Evolutionary conservation across 2,888 invertebrate species (phyloP).

Genomic region (Papilio gigon): DNA sequence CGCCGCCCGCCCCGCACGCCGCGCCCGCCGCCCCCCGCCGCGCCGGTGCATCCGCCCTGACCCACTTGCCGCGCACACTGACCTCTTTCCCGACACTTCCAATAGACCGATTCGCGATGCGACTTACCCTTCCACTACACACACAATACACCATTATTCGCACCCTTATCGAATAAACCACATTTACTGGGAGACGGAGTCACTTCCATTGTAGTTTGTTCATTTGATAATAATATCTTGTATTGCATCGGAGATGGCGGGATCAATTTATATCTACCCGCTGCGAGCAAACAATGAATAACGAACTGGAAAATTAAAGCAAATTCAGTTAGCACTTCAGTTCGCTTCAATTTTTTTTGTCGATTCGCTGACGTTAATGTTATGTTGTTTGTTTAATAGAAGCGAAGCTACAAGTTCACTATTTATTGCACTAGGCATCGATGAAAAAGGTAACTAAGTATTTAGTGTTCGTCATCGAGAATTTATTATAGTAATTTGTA

Average conservation of each 20-base stretch:
- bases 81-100: constrained; percentile 53
- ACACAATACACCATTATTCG: constrained; percentile 46
- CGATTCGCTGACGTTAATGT: constrained; percentile 32
- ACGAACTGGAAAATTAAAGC: constrained; percentile 62
- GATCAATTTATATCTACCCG: constrained; percentile 54
- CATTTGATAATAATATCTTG: constrained; percentile 43
- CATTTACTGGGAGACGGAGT: constrained; percentile 44
- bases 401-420: neutral
- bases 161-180: constrained; percentile 47
- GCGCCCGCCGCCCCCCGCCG: constrained; percentile 55
- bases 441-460: neutral
- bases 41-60: constrained; percentile 67
- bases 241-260: constrained; percentile 60
- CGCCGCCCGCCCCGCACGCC: constrained; percentile 60
- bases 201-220: constrained; percentile 24
- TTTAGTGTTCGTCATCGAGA: neutral
- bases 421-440: neutral
- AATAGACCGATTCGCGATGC: constrained; percentile 52
- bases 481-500: neutral
- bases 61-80: constrained; percentile 74
- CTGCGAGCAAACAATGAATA: constrained; percentile 56
- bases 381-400: constrained; percentile 40
- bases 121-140: constrained; percentile 46
- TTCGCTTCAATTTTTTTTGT: constrained; percentile 44
- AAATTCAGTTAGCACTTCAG: constrained; percentile 50